Conservation (phyloP, 1,140 invertebrate species). For the Bombus picipes region DNA sequence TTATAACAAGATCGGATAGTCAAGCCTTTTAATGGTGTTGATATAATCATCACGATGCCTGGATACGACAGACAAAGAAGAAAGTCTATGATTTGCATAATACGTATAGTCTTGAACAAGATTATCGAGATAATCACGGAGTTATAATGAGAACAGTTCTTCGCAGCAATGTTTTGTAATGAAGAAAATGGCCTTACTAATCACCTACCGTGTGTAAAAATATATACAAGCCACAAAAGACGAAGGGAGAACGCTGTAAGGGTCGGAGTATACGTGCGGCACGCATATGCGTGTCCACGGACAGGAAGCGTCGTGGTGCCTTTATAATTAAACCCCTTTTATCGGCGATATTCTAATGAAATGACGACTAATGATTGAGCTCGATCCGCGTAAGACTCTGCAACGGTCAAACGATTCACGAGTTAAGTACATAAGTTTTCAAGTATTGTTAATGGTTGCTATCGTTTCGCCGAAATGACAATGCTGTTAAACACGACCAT, state of each 20-base stretch:
- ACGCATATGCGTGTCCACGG: slow-evolving; percentile 70
- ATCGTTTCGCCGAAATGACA: not conserved
- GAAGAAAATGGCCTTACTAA: slow-evolving; percentile 69
- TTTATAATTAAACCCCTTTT: slow-evolving; percentile 80
- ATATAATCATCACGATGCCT: slow-evolving; percentile 25
- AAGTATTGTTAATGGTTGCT: not conserved
- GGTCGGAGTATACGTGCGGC: slow-evolving; percentile 68
- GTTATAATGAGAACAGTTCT: slow-evolving; percentile 32
- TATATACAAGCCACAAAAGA: slow-evolving; percentile 29
- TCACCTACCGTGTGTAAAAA: slow-evolving; percentile 61
- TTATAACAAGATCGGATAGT: slow-evolving; percentile 40
- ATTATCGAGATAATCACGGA: slow-evolving; percentile 47
- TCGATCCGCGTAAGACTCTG: slow-evolving; percentile 25
- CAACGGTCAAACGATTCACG: slow-evolving; percentile 33
- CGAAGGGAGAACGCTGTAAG: slow-evolving; percentile 21
- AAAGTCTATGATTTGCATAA: slow-evolving; percentile 34
- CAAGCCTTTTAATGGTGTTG: slow-evolving; percentile 39
- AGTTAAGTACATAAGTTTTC: not conserved
- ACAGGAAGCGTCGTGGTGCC: slow-evolving; percentile 73
- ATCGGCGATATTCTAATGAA: slow-evolving; percentile 80
- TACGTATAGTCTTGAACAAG: slow-evolving; percentile 13
- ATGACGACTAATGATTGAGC: slow-evolving; percentile 75
- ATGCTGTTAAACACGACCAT: not conserved
- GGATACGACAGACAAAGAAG: slow-evolving; percentile 8
- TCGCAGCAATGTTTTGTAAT: slow-evolving; percentile 58